A percentile compares a stretch with the other conserved stretches of the same genome.
phyloP scores from a whole-genome alignment of 2,888 invertebrate species.

The Hypselothyrea guttata region DNA sequence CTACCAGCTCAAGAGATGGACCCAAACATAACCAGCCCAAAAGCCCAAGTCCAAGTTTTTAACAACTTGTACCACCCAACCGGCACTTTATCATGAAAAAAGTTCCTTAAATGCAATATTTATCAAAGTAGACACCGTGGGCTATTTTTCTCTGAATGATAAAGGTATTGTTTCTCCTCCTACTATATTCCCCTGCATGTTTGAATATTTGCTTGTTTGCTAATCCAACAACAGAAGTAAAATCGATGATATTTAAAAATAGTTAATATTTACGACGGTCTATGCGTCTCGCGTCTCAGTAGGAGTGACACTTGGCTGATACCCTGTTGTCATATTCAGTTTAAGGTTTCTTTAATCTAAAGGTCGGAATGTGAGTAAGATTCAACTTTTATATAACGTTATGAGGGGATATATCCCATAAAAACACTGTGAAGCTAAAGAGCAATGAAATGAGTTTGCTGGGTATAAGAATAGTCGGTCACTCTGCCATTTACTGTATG shows the following conservation, averaged over 20 bases:
- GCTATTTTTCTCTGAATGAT: too few relatives aligned
- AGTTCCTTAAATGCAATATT: constrained; percentile 28
- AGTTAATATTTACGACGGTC: constrained; percentile 66
- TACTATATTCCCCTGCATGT: constrained; percentile 3
- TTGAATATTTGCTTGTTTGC: constrained; percentile 26
- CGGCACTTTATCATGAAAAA: constrained; percentile 31
- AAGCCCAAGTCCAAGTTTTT: neutral
- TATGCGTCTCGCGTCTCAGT: constrained; percentile 29
- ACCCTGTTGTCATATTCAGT: too few relatives aligned
- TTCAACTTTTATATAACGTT: too few relatives aligned
- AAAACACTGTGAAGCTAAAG: too few relatives aligned
- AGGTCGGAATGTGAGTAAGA: too few relatives aligned
- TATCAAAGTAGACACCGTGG: constrained; percentile 38
- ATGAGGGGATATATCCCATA: too few relatives aligned
- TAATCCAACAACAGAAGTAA: constrained; percentile 72
- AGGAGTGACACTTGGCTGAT: neutral
- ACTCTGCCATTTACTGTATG: neutral
- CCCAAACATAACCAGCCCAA: constrained; percentile 2
- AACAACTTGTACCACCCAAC: too few relatives aligned
- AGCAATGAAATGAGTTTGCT: neutral
- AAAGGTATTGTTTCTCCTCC: neutral
- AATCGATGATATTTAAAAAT: constrained; percentile 79
- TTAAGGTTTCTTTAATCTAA: too few relatives aligned
- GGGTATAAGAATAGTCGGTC: constrained; percentile 13
- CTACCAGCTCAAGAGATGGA: constrained; percentile 31